phyloP scores from a whole-genome alignment of 2,797 vertebrate species.

The Myotis pilosus region DNA sequence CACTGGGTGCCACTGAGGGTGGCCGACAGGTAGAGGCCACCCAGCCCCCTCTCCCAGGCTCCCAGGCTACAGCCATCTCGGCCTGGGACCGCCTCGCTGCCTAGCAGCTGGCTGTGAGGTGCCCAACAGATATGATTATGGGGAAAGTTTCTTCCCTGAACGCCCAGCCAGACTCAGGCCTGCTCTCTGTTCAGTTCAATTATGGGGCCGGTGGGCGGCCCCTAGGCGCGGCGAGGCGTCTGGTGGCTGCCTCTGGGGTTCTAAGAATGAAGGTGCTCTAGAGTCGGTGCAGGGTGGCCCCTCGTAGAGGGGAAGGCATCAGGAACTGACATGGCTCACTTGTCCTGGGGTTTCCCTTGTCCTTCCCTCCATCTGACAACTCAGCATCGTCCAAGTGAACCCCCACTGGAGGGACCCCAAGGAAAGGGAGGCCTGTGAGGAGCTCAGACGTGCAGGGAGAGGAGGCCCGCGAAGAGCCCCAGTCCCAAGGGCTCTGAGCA shows the following conservation, averaged over 20 bases:
- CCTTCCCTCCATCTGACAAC: background rate
- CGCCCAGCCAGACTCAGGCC: background rate
- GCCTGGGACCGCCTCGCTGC: background rate
- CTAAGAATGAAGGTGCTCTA: background rate
- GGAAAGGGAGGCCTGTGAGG: background rate
- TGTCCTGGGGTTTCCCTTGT: background rate
- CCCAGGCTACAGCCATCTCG: background rate
- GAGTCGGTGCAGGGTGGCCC: background rate
- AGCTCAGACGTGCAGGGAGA: background rate
- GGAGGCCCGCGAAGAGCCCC: background rate
- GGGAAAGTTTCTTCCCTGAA: background rate
- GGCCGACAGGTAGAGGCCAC: background rate
- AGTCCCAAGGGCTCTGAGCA: accelerated
- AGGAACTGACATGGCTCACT: background rate
- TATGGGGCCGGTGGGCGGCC: background rate
- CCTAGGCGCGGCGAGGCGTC: background rate
- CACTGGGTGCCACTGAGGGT: background rate
- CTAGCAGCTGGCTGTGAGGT: background rate
- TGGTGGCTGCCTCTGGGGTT: background rate
- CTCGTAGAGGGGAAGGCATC: too few species aligned
- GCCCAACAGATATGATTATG: too few species aligned
- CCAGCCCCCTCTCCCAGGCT: background rate
- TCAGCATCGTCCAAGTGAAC: background rate
- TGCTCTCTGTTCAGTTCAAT: background rate
- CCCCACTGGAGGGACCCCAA: background rate